Base-by-base conservation (phyloP, 1,140 invertebrate genomes). In the Dolichoris vasculosae region DNA sequence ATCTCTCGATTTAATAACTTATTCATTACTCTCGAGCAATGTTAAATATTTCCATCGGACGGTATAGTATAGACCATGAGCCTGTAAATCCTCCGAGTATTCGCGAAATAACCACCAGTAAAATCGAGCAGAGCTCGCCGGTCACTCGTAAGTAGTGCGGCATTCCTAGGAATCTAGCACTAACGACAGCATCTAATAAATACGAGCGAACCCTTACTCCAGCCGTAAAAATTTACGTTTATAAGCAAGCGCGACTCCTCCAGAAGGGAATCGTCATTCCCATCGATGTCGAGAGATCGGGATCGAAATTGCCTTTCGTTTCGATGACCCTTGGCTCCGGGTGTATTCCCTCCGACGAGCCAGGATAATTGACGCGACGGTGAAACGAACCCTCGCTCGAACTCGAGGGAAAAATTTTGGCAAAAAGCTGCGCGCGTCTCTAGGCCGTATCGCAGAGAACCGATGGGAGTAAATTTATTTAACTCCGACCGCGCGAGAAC, bases 401-500 rank as follows among this genome's bases (percentile, higher is more conserved):
- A 32, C 51, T n/a, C 40, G 30, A n/a, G 80, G 17, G 43, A 86
- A 86, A 77, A 81, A 80, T 83, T 83, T 82, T 13, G 20, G 23
- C 9, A n/a, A 86, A 86, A 81, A 86, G 64, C 48, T 13, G 55
- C 35, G 13, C 40, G 26, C 40, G 40, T 35, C 67, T n/a, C 64
- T 81, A 46, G 84, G 77, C 67, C 43, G 17, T 30, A 40, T 43
- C 35, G 64, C 67, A 20, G 38, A 35, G 35, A 35, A 81, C 64
- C 71, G 73, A 78, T 83, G 67, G 43, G 59, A 86, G 86, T 86
- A 89, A 91, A 90, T 90, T 90, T 90, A 87, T 90, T 90, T 89
- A 90, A 88, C 84, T 86, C 87, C 84, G 82, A 51, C 75, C 85
- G 87, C 76, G 85, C 87, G 84, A 83, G 23, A 48, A 76, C 83